Evolutionary conservation across 2,797 vertebrate species (phyloP).

Genomic region (Notamacropus eugenii): DNA sequence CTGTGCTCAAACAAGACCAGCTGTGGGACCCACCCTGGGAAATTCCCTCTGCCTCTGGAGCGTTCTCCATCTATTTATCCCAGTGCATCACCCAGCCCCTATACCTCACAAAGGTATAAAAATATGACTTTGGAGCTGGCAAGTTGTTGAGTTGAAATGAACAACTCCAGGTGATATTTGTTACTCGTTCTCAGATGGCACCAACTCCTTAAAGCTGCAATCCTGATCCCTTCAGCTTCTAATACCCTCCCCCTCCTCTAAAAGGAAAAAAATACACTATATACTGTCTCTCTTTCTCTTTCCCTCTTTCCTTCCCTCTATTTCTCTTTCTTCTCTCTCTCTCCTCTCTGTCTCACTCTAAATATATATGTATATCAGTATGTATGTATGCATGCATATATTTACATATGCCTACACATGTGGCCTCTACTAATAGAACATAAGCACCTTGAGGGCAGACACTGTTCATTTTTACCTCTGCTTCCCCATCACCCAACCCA

Average conservation of each 20-base stretch:
- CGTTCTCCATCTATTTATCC: background rate
- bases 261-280: background rate
- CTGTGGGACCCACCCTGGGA: background rate
- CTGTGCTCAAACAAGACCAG: background rate
- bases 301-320: background rate
- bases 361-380: too few relatives aligned
- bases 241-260: background rate
- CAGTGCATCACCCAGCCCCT: background rate
- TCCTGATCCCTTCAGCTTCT: background rate
- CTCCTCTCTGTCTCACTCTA: background rate
- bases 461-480: background rate
- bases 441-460: background rate
- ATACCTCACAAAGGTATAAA: background rate
- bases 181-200: background rate
- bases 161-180: background rate
- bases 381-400: background rate
- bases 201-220: background rate
- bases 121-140: background rate
- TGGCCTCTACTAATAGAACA: background rate
- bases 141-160: background rate
- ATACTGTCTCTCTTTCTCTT: background rate
- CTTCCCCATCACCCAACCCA: background rate
- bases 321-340: background rate
- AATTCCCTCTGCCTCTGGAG: background rate
- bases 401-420: background rate